These are phyloP conservation scores for Oreortyx pictus DNA, from an alignment of 2,797 vertebrate genomes.

Conservation along the genomic window DNA sequence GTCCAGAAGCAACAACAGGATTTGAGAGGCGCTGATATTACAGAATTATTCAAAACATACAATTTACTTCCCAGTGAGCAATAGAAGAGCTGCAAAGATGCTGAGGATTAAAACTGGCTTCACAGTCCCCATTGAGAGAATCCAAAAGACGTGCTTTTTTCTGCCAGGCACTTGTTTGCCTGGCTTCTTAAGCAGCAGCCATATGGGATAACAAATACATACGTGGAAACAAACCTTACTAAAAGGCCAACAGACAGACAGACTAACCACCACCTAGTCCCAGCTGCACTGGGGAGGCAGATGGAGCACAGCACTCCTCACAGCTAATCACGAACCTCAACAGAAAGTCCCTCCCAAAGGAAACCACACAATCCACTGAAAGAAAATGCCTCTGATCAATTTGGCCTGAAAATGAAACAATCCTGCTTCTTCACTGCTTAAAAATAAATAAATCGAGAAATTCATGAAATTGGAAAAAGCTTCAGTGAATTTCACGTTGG, in stretches of 20 bases:
- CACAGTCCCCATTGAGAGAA: neutral
- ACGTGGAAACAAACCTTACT: neutral
- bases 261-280: neutral
- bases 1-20: neutral
- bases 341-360: neutral
- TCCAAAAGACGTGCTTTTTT: neutral
- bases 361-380: neutral
- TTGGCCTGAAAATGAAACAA: neutral
- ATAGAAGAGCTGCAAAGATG: neutral
- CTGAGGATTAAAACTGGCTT: fast-evolving
- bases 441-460: neutral
- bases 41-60: neutral
- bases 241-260: no score
- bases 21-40: neutral
- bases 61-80: neutral
- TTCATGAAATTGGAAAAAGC: neutral
- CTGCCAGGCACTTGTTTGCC: neutral
- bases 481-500: neutral
- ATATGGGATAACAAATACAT: neutral
- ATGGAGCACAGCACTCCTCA: neutral
- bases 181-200: neutral
- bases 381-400: neutral
- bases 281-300: fast-evolving
- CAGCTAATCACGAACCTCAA: neutral
- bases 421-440: neutral